Base-by-base conservation (phyloP, 1,140 invertebrate genomes). In the Harlomillsia oculata region DNA sequence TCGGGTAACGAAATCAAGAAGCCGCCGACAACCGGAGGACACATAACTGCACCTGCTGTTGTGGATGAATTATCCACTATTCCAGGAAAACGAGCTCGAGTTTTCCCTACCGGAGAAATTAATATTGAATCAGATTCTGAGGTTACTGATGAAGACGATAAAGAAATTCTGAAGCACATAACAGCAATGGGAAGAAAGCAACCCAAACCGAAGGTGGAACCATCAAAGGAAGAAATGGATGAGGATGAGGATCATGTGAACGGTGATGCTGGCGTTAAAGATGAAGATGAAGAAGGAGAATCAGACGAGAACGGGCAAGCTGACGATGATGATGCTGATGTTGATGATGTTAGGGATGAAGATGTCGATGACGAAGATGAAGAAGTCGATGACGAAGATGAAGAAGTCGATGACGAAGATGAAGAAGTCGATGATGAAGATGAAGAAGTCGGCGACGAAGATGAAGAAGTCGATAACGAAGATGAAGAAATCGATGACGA, bases 31-130 rank as follows among this genome's bases (percentile, higher is more conserved):
- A 59, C 36, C 0, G 14, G 40, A 26, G 14, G 18, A n/a, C 25
- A 49, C 5, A 53, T 30, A 20, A 16, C 9, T 41, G 28, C 29
- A 20, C 40, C 29, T 34, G 45, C 56, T 8, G 41, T 45, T 16
- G 46, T 40, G 26, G 63, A 44, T 3, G 63, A 64, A 34, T 20
- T 64, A 8, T 59, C 63, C 5, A 64, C 63, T 2, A 25, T 51
- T 20, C 28, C 39, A 5, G 59, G 59, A 16, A 51, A 55, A 20
- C 43, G 44, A 20, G 50, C 61, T 16, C 49, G 30, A 16, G 43
- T 64, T 23, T 44, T 46, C 34, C 28, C 55, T 18, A 23, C 32
- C n/a, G 63, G 63, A 37, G n/a, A 43, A n/a, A 60, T 64, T 46
- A 34, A 43, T 25, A 43, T 60, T 40, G n/a, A 44, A 13, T 39